These are phyloP conservation scores for Punctoribates punctum DNA, from an alignment of 2,888 invertebrate species.

Conservation along the genomic window DNA sequence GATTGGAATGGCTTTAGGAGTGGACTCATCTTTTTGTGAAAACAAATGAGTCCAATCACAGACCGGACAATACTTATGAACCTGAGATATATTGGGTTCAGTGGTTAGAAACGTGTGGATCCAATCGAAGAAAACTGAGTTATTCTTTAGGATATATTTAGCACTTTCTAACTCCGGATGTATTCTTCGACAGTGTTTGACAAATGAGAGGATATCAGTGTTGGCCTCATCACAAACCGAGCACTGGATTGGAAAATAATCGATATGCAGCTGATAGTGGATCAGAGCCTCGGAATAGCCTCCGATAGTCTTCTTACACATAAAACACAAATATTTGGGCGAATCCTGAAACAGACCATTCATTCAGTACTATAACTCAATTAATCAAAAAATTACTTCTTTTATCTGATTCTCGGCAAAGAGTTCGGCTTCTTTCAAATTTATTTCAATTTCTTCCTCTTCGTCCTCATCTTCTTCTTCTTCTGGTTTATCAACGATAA, in stretches of 20 bases:
- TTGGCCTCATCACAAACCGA: slow-evolving; percentile 28
- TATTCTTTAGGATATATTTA: neutral
- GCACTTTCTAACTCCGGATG: slow-evolving; percentile 1
- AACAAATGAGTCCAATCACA: slow-evolving; percentile 23
- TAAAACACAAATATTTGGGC: neutral
- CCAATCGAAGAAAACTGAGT: neutral
- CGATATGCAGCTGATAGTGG: slow-evolving; percentile 37
- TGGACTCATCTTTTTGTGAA: neutral
- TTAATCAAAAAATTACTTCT: neutral
- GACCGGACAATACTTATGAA: slow-evolving; percentile 18
- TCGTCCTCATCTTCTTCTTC: neutral
- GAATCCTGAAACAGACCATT: neutral
- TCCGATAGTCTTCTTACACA: neutral
- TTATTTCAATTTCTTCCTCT: neutral
- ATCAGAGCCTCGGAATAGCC: neutral
- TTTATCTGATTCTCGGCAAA: neutral
- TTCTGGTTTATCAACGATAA: neutral
- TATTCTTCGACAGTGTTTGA: neutral
- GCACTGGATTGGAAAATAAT: slow-evolving; percentile 37
- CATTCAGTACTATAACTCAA: neutral
- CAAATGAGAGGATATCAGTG: neutral
- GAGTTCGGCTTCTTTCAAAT: neutral
- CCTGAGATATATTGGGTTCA: neutral
- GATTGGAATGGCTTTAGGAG: neutral
- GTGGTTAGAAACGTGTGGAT: slow-evolving; percentile 1